These are phyloP conservation scores for Nomia melanderi DNA, from an alignment of 1,140 invertebrate genomes.

Conservation along the genomic window DNA sequence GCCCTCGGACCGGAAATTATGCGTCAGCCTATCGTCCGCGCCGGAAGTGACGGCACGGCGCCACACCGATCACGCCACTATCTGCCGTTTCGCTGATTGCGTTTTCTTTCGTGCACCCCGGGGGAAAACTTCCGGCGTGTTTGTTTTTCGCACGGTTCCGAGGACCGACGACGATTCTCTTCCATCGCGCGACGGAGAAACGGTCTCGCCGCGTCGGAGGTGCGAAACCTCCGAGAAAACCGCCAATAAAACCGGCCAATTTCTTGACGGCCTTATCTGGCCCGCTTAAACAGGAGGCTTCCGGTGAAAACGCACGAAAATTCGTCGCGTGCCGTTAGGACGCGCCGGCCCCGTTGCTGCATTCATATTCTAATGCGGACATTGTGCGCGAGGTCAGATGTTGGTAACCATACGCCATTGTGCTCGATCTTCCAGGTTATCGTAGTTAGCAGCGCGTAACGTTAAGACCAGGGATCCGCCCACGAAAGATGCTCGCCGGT, in stretches of 20 bases:
- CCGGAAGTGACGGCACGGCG: slow-evolving; percentile 75
- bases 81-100: slow-evolving; percentile 74
- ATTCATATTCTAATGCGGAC: slow-evolving; percentile 79
- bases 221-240: slow-evolving; percentile 4
- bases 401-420: slow-evolving; percentile 74
- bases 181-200: neutral
- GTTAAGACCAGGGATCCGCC: slow-evolving; percentile 71
- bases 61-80: slow-evolving; percentile 76
- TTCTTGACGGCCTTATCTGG: neutral
- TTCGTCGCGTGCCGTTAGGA: slow-evolving; percentile 70
- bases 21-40: slow-evolving; percentile 78
- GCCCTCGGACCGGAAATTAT: slow-evolving; percentile 79
- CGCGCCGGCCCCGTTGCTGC: slow-evolving; percentile 55
- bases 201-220: neutral
- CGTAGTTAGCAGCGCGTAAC: slow-evolving; percentile 65
- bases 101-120: slow-evolving; percentile 56
- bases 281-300: slow-evolving; percentile 10
- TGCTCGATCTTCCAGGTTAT: slow-evolving; percentile 62
- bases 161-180: slow-evolving; percentile 42
- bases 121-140: slow-evolving; percentile 40
- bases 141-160: slow-evolving; percentile 46
- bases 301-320: slow-evolving; percentile 38
- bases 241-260: neutral
- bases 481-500: slow-evolving; percentile 67
- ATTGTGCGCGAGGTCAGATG: slow-evolving; percentile 77